phyloP scores from a whole-genome alignment of 1,140 invertebrate species.

The Leptinotarsa lineolata region DNA sequence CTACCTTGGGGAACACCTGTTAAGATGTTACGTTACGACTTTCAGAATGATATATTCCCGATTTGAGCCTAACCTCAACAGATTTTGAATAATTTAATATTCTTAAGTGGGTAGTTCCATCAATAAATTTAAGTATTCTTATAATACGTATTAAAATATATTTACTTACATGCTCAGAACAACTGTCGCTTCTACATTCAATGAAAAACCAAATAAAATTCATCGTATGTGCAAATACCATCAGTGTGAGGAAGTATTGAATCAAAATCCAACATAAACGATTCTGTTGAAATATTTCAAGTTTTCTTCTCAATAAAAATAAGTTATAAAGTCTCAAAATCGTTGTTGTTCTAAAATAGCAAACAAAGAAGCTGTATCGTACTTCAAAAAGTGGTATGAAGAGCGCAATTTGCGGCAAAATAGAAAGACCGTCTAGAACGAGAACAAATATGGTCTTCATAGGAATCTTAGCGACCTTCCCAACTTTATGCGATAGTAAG shows the following conservation, averaged over 20 bases:
- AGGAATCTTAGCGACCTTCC: not conserved
- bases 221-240: conserved; percentile 2
- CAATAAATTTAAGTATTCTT: no score
- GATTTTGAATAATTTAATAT: no score
- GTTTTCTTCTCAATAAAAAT: not conserved
- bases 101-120: no score
- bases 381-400: conserved; percentile 14
- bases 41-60: no score
- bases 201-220: conserved; percentile 1
- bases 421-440: conserved; percentile 23
- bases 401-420: conserved; percentile 26
- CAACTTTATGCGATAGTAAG: conserved; percentile 2
- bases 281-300: not conserved
- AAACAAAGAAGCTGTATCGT: not conserved
- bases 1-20: no score
- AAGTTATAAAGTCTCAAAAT: conserved; percentile 19
- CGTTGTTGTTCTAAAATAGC: conserved; percentile 14
- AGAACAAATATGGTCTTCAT: conserved; percentile 4
- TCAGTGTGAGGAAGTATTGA: not conserved
- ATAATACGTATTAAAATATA: no score
- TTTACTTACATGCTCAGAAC: not conserved
- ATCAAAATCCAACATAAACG: not conserved
- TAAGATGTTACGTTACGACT: no score
- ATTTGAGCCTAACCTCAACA: no score
- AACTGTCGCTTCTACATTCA: not conserved